Base-by-base conservation (phyloP, 1,140 invertebrate species). In the Halyomorpha halys region DNA sequence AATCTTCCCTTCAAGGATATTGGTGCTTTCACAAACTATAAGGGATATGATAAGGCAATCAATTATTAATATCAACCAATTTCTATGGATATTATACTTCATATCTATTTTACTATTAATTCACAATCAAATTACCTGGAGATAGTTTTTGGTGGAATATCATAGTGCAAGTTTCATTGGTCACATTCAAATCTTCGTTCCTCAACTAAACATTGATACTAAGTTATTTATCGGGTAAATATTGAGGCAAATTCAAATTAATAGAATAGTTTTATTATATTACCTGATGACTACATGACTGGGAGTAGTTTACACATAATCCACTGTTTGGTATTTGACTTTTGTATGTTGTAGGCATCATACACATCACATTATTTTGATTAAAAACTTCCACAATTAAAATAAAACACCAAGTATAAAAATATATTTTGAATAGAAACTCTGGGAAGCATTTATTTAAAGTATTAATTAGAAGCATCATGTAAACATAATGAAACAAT, bases 401-500 rank as follows among this genome's bases (percentile, higher is more conserved):
- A 49, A 62, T 21, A 14, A 30, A 45, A 18, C 39, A 62, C 39
- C 39, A 44, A 23, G 61, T 47, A 47, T 62, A 62, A 30, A 62
- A 62, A 62, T 62, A 47, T 27, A 62, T 44, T 62, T 47, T 62
- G 3, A 49, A 49, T 47, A 62, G 45, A 47, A 62, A 44, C 19
- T 47, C 44, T n/a, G 19, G 23, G 44, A 16, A 56, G 23, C 53
- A 64, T 34, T 34, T 44, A 56, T 64, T 59, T 25, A 53, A 16
- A n/a, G 63, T 53, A 59, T 53, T 49, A 25, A 64, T 64, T 18
- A 64, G 39, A 34, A 53, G 39, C 63, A 64, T 64, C 51, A 15
- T 64, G 63, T 59, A 27, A 49, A 64, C 63, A 64, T 64, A 64
- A 64, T 64, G 63, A 18, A 30, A 44, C 59, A 23, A 21, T 23